Conservation (phyloP, 1,140 invertebrate genomes). For the Micrasema minimum region DNA sequence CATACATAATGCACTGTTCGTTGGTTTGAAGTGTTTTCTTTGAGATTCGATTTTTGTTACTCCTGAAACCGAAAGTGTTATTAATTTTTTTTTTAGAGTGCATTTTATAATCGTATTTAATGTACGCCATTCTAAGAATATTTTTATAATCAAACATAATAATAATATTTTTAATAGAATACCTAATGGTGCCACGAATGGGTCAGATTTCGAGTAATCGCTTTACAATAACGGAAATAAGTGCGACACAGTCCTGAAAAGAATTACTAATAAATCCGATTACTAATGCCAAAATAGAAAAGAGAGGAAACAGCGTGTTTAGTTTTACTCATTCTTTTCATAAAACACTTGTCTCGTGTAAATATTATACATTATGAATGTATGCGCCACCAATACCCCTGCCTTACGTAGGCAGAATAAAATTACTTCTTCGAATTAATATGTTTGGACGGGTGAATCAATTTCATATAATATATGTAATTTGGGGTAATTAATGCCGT, state of each 20-base stretch:
- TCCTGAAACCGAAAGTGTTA: too few relatives aligned
- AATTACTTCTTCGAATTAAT: not conserved
- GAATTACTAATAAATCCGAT: conserved; percentile 10
- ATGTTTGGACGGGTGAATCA: not conserved
- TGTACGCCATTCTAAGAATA: too few relatives aligned
- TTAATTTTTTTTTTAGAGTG: too few relatives aligned
- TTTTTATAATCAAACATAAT: too few relatives aligned
- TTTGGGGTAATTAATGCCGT: not conserved
- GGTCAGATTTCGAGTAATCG: not conserved
- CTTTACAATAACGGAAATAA: not conserved
- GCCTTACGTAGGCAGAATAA: not conserved
- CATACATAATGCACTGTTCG: too few relatives aligned
- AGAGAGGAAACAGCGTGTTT: not conserved
- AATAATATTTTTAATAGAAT: too few relatives aligned
- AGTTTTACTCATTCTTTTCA: conserved; percentile 15
- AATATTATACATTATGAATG: not conserved
- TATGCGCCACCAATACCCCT: not conserved
- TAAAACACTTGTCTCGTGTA: conserved; percentile 11
- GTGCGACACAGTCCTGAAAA: not conserved
- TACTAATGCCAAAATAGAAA: conserved; percentile 11
- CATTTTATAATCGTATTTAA: too few relatives aligned
- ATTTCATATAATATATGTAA: not conserved
- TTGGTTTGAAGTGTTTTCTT: too few relatives aligned
- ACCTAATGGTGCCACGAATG: not conserved
- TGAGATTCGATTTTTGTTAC: too few relatives aligned